These are phyloP conservation scores for Donacobius atricapilla DNA, from an alignment of 2,113 vertebrate species.

Conservation along the genomic window DNA sequence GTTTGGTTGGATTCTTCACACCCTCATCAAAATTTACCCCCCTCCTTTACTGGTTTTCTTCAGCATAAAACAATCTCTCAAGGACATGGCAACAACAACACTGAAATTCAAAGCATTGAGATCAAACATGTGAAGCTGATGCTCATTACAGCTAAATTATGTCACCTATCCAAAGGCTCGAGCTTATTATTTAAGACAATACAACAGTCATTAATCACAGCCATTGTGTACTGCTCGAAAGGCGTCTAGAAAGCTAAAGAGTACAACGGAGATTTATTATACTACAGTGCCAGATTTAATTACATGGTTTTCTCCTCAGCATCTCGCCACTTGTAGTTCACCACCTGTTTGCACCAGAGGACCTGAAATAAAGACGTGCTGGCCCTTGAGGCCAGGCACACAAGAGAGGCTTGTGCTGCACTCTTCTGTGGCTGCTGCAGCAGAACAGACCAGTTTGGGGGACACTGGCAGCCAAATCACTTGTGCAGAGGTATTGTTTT, in stretches of 20 bases:
- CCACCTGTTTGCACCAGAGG: conserved; percentile 51
- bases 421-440: neutral
- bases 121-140: conserved; percentile 33
- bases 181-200: conserved; percentile 49
- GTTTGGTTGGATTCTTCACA: conserved; percentile 12
- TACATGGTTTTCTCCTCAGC: conserved; percentile 22
- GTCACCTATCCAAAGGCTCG: conserved; percentile 25
- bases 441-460: neutral
- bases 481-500: neutral
- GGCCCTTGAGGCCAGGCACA: neutral
- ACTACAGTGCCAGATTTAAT: conserved; percentile 28
- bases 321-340: neutral
- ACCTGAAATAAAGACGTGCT: neutral
- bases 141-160: conserved; percentile 21
- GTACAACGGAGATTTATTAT: conserved; percentile 12
- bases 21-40: neutral
- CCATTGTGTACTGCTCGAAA: neutral
- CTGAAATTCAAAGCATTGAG: conserved; percentile 11
- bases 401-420: neutral
- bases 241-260: neutral
- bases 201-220: conserved; percentile 50
- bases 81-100: conserved; percentile 3
- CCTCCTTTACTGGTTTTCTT: neutral
- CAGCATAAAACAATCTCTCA: conserved; percentile 20
- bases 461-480: neutral